Percentiles rank a stretch among this genome's conserved stretches.
These are phyloP conservation scores for Arenaria interpres DNA, from an alignment of 2,113 vertebrate species.

Conservation along the genomic window DNA sequence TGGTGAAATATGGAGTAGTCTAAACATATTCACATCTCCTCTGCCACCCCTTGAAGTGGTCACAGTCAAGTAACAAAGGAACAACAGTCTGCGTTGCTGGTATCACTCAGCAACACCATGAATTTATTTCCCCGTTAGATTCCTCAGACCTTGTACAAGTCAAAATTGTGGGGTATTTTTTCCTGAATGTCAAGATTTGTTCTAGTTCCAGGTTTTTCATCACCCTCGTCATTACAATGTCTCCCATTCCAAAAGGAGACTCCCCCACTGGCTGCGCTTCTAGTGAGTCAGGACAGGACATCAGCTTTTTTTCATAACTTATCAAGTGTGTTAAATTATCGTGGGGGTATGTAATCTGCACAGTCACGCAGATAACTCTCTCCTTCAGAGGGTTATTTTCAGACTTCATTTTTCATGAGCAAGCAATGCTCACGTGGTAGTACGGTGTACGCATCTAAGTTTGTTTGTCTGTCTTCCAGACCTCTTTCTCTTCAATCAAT, in stretches of 20 bases:
- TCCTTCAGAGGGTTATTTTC: not conserved
- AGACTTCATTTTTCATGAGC: not conserved
- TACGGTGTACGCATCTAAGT: not conserved
- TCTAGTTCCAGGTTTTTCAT: not conserved
- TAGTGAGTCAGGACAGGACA: not conserved
- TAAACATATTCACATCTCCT: not conserved
- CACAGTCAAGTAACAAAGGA: not conserved
- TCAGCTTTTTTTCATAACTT: not conserved
- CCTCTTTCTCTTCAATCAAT: not conserved
- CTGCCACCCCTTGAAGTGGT: not conserved
- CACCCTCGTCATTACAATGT: not conserved
- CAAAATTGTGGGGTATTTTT: rapidly evolving
- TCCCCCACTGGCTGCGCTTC: not conserved
- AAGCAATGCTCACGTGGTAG: not conserved
- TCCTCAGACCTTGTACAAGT: not conserved
- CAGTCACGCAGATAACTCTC: not conserved
- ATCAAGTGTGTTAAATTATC: not conserved
- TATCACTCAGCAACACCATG: not conserved
- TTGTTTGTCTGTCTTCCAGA: not conserved
- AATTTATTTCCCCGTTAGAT: not conserved
- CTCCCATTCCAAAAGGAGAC: not conserved
- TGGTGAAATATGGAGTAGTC: not conserved
- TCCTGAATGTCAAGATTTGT: not conserved
- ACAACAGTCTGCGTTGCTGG: not conserved
- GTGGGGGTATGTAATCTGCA: not conserved